These are phyloP conservation scores for Eumacrocentrus americanus DNA, from an alignment of 2,888 invertebrate species.

Conservation along the genomic window DNA sequence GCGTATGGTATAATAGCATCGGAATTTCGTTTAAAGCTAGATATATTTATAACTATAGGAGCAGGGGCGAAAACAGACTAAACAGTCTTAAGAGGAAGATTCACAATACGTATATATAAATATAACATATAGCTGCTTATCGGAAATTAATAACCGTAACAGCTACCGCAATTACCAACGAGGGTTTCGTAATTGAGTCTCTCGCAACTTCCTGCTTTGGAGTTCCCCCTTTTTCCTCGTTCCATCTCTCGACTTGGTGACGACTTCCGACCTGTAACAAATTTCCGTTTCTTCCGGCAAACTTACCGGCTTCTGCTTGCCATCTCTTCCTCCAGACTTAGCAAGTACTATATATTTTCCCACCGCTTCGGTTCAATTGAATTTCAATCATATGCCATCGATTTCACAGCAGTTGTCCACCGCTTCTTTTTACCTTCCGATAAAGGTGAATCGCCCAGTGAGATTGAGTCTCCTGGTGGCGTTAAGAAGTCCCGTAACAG, in stretches of 20 bases:
- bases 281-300: conserved; percentile 39
- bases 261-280: conserved; percentile 44
- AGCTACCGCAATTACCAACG: conserved; percentile 40
- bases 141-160: conserved; percentile 37
- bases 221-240: not conserved
- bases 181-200: conserved; percentile 40
- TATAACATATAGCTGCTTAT: not conserved
- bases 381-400: too few relatives aligned
- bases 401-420: too few relatives aligned
- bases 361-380: too few relatives aligned
- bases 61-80: too few relatives aligned
- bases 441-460: conserved; percentile 68
- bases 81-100: not conserved
- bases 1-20: too few relatives aligned
- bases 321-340: not conserved
- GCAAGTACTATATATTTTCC: not conserved
- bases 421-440: conserved; percentile 73
- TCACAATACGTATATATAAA: not conserved
- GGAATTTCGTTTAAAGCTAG: not conserved
- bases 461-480: conserved; percentile 67
- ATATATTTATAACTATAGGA: too few relatives aligned
- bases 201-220: not conserved
- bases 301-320: conserved; percentile 19
- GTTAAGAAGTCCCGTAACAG: conserved; percentile 70
- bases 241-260: conserved; percentile 15